Conservation (phyloP, 2,797 vertebrate genomes). For the Nothura maculosa region DNA sequence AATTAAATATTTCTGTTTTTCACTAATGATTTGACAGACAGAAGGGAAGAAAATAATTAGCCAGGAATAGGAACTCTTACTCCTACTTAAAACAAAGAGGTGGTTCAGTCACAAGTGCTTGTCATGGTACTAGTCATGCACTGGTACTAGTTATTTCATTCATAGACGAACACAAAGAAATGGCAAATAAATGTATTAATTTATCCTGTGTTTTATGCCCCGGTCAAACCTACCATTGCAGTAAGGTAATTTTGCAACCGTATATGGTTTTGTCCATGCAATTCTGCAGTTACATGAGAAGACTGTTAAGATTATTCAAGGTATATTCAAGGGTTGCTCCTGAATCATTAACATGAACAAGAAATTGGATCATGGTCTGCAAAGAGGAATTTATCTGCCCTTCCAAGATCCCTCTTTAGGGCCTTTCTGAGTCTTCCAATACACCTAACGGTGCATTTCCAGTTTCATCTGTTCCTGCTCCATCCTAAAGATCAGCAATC, state of each 20-base stretch:
- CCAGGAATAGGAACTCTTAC: too few species aligned
- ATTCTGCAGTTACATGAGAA: not conserved
- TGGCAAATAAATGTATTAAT: rapidly evolving
- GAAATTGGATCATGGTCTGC: not conserved
- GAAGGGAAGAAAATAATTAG: not conserved
- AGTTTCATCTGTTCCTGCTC: not conserved
- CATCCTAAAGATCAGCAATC: not conserved
- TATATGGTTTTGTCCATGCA: not conserved
- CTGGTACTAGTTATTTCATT: not conserved
- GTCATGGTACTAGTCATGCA: too few species aligned
- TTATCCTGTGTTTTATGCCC: not conserved
- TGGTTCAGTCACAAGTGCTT: not conserved
- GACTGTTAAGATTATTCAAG: not conserved
- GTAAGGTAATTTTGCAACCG: not conserved
- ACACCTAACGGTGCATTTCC: not conserved
- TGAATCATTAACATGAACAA: not conserved
- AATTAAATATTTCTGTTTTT: not conserved
- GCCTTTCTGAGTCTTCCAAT: not conserved
- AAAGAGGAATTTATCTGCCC: not conserved
- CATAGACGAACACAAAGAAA: not conserved
- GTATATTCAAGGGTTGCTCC: not conserved
- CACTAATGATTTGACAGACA: not conserved
- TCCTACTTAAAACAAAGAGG: not conserved
- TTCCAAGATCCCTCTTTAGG: not conserved
- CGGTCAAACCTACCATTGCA: not conserved